Evolutionary conservation across 2,113 vertebrate species (phyloP), one percentile per base, ranked within the genome.

Genomic region (Laticauda laticaudata): DNA sequence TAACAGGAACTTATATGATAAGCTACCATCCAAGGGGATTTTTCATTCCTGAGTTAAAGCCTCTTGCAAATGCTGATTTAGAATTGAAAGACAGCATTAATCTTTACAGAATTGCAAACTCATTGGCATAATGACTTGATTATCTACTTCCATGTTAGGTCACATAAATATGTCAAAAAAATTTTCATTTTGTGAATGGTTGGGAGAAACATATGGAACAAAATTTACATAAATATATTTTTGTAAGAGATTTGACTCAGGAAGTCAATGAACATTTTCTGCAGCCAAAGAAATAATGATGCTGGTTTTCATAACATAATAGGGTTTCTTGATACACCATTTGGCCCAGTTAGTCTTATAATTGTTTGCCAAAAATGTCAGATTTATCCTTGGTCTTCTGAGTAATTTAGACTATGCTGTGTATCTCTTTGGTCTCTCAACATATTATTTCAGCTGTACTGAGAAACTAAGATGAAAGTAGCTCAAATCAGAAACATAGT

Each of bases 191-290:
- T 97, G 92, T 94, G 95, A 96, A 96, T 91, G 93, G 88, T 95
- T 94, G 92, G 69, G 93, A 91, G 89, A n/a, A 94, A 91, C 64
- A 96, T 95, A 92, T 94, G 95, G 93, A 96, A 90, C 39, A 96
- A 90, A 94, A 96, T 96, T 96, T 96, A 88, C 89, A 96, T 94
- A 96, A 96, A 94, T 48, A 90, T 93, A 95, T 94, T 95, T 94
- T 51, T 89, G 14, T 15, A 95, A 92, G 93, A 92, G 69, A 0
- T 45, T 95, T 93, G 64, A 90, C 23, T 94, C 29, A 54, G 64
- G 34, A 94, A 87, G 26, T 48, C 57, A 94, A 64, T 51, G 29
- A 48, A 48, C 34, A 43, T 88, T 89, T 39, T 92, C 93, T 93
- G 90, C 9, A 95, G 54, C 61, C 64, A 81, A 90, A 4, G 64